A percentile compares a stretch with the other conserved stretches of the same genome.
phyloP scores from a whole-genome alignment of 2,797 vertebrate species.

The Gobio occitaniae region DNA sequence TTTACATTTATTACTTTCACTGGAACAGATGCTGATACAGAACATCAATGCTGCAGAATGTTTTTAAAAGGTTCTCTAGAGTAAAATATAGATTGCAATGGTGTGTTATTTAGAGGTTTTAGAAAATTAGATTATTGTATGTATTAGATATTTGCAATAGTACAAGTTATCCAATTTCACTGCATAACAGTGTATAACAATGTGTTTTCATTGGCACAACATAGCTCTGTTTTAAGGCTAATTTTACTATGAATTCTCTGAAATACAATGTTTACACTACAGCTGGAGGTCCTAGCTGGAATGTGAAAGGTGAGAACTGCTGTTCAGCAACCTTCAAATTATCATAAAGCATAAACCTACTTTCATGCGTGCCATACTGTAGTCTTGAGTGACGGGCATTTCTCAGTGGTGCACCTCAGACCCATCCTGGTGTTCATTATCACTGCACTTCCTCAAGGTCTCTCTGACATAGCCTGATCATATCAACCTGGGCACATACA shows the following conservation, averaged over 20 bases:
- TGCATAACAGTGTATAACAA: not conserved
- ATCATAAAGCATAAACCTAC: constrained; percentile 77
- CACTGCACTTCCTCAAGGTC: constrained; percentile 70
- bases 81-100: constrained; percentile 5
- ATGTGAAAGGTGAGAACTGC: constrained; percentile 84
- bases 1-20: not conserved
- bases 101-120: not conserved
- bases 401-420: constrained; percentile 66
- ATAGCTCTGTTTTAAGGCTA: constrained; percentile 42
- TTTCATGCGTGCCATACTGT: constrained; percentile 73
- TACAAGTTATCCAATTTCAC: not conserved
- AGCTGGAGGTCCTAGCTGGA: constrained; percentile 87
- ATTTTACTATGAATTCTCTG: constrained; percentile 66
- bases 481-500: constrained; percentile 61
- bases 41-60: not conserved
- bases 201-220: constrained; percentile 29
- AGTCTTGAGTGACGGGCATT: constrained; percentile 59
- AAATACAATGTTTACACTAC: constrained; percentile 81
- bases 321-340: constrained; percentile 72
- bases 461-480: constrained; percentile 53
- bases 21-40: not conserved
- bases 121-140: constrained; percentile 24
- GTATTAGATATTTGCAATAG: constrained; percentile 1
- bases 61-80: not conserved
- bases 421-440: constrained; percentile 77